phyloP scores from a whole-genome alignment of 2,888 invertebrate species.

The Conistra vaccinii region DNA sequence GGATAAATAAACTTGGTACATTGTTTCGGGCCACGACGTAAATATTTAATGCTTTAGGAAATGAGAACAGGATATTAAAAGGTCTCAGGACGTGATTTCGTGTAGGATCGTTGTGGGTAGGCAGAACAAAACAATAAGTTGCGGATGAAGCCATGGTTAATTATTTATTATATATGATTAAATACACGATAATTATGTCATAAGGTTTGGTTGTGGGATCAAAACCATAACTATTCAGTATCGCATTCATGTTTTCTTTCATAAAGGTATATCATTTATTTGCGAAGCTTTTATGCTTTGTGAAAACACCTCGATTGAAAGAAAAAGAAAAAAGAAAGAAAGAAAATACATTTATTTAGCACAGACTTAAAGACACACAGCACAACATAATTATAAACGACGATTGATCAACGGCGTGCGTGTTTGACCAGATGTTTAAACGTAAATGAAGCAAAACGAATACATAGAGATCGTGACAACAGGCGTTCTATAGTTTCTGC shows the following conservation, averaged over 20 bases:
- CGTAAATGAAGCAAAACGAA: background rate
- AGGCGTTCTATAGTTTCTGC: background rate
- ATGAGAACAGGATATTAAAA: slow-evolving; percentile 53
- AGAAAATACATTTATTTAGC: too few species aligned
- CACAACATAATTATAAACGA: too few species aligned
- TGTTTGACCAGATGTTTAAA: background rate
- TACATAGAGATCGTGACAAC: background rate
- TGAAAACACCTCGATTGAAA: background rate
- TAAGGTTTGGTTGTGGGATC: background rate
- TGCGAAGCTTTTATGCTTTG: background rate
- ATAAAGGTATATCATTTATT: background rate
- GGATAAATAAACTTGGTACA: slow-evolving; percentile 40
- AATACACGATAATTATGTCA: background rate
- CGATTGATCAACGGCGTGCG: background rate
- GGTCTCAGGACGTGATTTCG: slow-evolving; percentile 24
- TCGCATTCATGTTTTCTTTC: background rate
- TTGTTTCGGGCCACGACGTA: slow-evolving; percentile 32
- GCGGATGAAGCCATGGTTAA: background rate
- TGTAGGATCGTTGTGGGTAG: slow-evolving; percentile 9
- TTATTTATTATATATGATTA: too few species aligned
- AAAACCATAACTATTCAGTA: background rate
- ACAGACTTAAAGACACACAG: too few species aligned
- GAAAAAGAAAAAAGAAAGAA: too few species aligned
- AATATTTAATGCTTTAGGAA: slow-evolving; percentile 53
- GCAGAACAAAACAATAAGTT: background rate